A percentile compares a stretch with the other conserved stretches of the same genome.
These are phyloP conservation scores for Penaeus japonicus DNA, from an alignment of 1,140 invertebrate species.

Conservation along the genomic window DNA sequence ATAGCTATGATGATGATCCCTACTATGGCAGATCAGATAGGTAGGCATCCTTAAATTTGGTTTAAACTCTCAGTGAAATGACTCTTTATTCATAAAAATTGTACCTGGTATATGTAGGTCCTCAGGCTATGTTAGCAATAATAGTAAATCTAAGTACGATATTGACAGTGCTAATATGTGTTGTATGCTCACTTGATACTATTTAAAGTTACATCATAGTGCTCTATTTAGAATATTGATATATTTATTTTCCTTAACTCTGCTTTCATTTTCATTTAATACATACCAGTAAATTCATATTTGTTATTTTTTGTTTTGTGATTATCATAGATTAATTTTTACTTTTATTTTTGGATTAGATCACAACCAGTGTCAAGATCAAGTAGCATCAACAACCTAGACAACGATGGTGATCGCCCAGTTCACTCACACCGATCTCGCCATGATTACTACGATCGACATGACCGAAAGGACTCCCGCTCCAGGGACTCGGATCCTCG, in stretches of 20 bases:
- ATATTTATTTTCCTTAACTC: too few species aligned
- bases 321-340: not conserved
- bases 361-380: conserved; percentile 42
- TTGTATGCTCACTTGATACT: too few species aligned
- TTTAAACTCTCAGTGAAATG: not conserved
- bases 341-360: not conserved
- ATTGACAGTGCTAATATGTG: too few species aligned
- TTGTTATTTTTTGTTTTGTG: not conserved
- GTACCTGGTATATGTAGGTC: not conserved
- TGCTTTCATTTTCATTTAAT: too few species aligned
- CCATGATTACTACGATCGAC: conserved; percentile 40
- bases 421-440: not conserved
- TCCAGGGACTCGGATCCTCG: conserved; percentile 39
- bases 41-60: not conserved
- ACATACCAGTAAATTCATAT: not conserved
- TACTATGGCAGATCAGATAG: conserved; percentile 43
- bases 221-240: too few species aligned
- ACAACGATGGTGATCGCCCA: conserved; percentile 20
- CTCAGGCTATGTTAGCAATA: not conserved
- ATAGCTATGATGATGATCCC: conserved; percentile 41
- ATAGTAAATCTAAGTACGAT: too few species aligned
- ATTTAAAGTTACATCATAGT: too few species aligned
- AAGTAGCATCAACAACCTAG: conserved; percentile 50
- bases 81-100: not conserved
- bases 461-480: conserved; percentile 20